phyloP scores from a whole-genome alignment of 2,113 vertebrate species.

The Nothobranchius furzeri region DNA sequence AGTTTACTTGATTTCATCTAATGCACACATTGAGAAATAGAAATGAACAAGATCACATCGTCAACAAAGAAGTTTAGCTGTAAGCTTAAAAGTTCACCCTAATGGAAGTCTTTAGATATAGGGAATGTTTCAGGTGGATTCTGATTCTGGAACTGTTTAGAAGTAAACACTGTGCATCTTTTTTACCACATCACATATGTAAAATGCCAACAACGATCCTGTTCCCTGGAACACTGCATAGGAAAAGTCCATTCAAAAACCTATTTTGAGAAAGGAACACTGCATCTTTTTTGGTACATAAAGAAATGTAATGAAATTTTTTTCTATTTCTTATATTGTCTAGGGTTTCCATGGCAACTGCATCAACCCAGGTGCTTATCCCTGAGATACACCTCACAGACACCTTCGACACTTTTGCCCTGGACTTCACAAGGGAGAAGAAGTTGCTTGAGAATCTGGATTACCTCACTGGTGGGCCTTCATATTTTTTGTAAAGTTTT shows the following conservation, averaged over 20 bases:
- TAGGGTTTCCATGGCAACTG: slow-evolving; percentile 97
- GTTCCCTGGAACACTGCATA: no score
- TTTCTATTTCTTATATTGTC: slow-evolving; percentile 19
- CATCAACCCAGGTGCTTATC: slow-evolving; percentile 96
- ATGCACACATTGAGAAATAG: no score
- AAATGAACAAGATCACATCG: no score
- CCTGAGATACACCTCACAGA: slow-evolving; percentile 98
- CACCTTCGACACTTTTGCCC: slow-evolving; percentile 94
- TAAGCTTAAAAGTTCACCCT: not conserved
- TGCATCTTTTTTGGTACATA: no score
- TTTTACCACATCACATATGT: not conserved
- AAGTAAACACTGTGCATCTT: not conserved
- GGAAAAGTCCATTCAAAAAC: no score
- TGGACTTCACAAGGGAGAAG: slow-evolving; percentile 98
- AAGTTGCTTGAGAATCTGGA: slow-evolving; percentile 96
- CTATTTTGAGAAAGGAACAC: no score
- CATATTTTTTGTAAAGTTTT: not conserved
- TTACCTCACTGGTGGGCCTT: slow-evolving; percentile 91
- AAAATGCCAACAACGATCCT: no score
- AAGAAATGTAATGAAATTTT: no score
- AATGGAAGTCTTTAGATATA: not conserved
- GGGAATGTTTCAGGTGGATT: no score
- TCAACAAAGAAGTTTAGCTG: not conserved
- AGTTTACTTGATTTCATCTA: no score
- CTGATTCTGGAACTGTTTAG: no score